Percentiles rank a stretch among this genome's conserved stretches.
phyloP scores from a whole-genome alignment of 1,140 invertebrate genomes.

The Samia ricini region DNA sequence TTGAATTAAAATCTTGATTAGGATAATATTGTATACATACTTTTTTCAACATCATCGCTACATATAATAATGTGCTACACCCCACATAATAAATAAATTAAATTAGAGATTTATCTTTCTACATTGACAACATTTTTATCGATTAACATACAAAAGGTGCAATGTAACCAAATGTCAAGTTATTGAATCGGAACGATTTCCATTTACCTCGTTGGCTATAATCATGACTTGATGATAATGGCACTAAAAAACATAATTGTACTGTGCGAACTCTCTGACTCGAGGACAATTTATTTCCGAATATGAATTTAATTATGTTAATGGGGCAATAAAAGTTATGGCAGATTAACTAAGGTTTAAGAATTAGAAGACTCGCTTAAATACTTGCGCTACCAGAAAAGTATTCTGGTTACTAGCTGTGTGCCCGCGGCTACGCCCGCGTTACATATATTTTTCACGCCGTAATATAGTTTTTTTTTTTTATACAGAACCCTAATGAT shows the following conservation, averaged over 20 bases:
- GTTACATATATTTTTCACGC: no score
- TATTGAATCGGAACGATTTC: neutral
- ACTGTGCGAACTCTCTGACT: neutral
- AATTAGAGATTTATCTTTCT: neutral
- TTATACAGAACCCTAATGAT: no score
- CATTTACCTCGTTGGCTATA: neutral
- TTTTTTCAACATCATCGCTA: no score
- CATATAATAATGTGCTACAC: no score
- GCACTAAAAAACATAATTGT: neutral
- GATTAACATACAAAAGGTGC: neutral
- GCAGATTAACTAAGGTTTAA: neutral
- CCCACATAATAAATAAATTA: neutral
- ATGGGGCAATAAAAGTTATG: neutral
- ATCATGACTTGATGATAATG: neutral
- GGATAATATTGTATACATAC: no score
- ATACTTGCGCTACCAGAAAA: no score
- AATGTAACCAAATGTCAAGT: neutral
- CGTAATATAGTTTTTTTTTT: no score
- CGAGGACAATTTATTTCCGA: neutral
- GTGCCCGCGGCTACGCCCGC: no score
- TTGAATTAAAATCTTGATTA: no score
- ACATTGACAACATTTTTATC: neutral
- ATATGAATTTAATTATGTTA: neutral
- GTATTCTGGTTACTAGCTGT: no score
- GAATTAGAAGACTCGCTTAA: no score